Conservation (phyloP, 2,797 vertebrate genomes). For the Hafferia zeledoni region DNA sequence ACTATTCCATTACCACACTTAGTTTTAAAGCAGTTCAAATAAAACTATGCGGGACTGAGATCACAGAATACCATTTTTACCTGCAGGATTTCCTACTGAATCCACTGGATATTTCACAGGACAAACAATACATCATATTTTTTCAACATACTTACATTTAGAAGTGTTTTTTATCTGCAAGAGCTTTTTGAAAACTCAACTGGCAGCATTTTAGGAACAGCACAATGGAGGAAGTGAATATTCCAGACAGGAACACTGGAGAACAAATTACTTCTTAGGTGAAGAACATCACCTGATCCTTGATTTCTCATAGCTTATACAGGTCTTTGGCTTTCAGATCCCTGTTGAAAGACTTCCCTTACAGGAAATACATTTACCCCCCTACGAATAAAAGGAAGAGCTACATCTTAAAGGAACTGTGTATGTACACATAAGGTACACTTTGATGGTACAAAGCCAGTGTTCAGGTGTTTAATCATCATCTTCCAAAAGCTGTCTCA, state of each 20-base stretch:
- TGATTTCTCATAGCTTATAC: neutral
- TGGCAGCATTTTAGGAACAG: neutral
- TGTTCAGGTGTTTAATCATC: neutral
- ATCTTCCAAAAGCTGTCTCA: neutral
- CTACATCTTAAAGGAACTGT: neutral
- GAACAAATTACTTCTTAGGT: neutral
- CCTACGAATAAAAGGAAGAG: neutral
- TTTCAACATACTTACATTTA: neutral
- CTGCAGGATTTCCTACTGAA: neutral
- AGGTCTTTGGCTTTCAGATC: neutral
- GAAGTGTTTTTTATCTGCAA: neutral
- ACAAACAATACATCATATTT: neutral
- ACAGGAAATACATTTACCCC: neutral
- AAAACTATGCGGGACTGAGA: neutral
- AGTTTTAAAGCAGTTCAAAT: neutral
- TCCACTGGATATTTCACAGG: neutral
- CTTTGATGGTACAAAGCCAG: neutral
- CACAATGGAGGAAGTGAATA: neutral
- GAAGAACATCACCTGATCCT: neutral
- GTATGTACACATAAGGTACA: neutral
- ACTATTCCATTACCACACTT: conserved; percentile 8
- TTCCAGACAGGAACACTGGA: neutral
- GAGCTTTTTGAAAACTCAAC: neutral
- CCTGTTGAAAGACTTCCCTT: neutral
- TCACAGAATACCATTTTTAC: neutral